Conservation (phyloP, 2,113 vertebrate genomes). For the Coptodon bakossiorum region DNA sequence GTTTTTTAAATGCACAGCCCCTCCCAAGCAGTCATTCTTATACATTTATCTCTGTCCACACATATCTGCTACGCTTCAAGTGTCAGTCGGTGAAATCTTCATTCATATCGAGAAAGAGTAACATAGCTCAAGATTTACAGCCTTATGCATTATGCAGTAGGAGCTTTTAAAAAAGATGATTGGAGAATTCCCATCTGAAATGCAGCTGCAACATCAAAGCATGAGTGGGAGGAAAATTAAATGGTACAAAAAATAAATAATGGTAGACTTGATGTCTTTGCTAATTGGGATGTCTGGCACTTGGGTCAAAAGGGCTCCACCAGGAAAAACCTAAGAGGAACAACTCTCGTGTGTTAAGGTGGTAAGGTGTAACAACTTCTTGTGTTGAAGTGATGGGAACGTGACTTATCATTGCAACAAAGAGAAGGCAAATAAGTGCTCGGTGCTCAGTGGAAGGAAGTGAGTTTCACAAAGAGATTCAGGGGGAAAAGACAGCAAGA, state of each 20-base stretch:
- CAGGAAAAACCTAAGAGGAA: not conserved
- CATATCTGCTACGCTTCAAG: not conserved
- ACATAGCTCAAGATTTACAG: slow-evolving; percentile 51
- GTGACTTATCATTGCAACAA: not conserved
- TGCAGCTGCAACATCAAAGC: slow-evolving; percentile 60
- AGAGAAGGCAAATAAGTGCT: not conserved
- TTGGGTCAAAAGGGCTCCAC: slow-evolving; percentile 46
- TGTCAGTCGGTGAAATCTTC: slow-evolving; percentile 32
- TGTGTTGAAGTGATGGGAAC: not conserved
- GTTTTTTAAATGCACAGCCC: not conserved
- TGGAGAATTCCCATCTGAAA: slow-evolving; percentile 59
- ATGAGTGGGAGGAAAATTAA: slow-evolving; percentile 60
- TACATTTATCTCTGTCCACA: not conserved
- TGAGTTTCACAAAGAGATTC: not conserved
- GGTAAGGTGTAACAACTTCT: not conserved
- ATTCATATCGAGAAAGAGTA: slow-evolving; percentile 27
- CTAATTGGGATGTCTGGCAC: slow-evolving; percentile 60
- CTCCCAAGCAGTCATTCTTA: not conserved
- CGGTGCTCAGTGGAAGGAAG: not conserved
- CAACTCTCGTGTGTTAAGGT: not conserved
- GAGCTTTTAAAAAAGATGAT: slow-evolving; percentile 56
- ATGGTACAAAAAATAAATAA: slow-evolving; percentile 61
- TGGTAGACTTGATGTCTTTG: slow-evolving; percentile 55
- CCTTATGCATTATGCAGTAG: slow-evolving; percentile 57
- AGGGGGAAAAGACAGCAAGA: rapidly evolving